Evolutionary conservation across 2,888 invertebrate species (phyloP).

Genomic region (Selenia dentaria): DNA sequence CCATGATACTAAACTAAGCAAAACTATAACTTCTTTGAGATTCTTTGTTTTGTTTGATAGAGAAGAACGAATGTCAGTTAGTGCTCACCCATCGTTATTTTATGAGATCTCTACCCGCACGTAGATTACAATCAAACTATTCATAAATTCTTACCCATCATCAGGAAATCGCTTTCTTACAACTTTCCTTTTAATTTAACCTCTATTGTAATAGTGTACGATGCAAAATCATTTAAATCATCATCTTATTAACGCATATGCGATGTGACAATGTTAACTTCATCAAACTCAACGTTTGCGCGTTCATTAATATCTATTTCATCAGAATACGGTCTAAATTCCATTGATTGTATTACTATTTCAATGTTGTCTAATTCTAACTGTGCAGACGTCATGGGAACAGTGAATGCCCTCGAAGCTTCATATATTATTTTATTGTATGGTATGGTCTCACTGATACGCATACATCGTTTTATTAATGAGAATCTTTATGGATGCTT

Average conservation of each 20-base stretch:
- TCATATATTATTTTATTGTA: slow-evolving; percentile 39
- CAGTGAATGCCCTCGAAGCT: slow-evolving; percentile 47
- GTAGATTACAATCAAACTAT: slow-evolving; percentile 11
- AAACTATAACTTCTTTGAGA: too few relatives aligned
- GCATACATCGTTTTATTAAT: slow-evolving; percentile 30
- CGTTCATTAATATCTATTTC: slow-evolving; percentile 32
- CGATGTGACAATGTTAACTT: slow-evolving; percentile 34
- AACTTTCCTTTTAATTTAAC: not conserved
- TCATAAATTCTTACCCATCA: slow-evolving; percentile 33
- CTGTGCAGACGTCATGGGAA: slow-evolving; percentile 68
- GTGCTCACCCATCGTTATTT: too few relatives aligned
- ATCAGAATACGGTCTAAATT: slow-evolving; percentile 39
- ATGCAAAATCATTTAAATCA: slow-evolving; percentile 16
- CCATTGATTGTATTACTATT: slow-evolving; percentile 29
- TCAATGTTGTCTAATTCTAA: slow-evolving; percentile 49
- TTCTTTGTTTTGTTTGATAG: too few relatives aligned
- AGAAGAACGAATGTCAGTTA: too few relatives aligned
- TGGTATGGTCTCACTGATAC: slow-evolving; percentile 20
- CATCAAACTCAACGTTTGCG: slow-evolving; percentile 31
- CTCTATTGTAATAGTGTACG: slow-evolving; percentile 17
- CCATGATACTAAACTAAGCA: too few relatives aligned
- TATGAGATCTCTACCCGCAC: slow-evolving; percentile 4
- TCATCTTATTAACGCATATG: slow-evolving; percentile 9
- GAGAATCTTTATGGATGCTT: slow-evolving; percentile 2
- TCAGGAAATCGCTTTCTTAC: slow-evolving; percentile 31